Evolutionary conservation across 2,797 vertebrate genomes (phyloP), one percentile per base, ranked within the genome.

Genomic region (Gorsachius magnificus): DNA sequence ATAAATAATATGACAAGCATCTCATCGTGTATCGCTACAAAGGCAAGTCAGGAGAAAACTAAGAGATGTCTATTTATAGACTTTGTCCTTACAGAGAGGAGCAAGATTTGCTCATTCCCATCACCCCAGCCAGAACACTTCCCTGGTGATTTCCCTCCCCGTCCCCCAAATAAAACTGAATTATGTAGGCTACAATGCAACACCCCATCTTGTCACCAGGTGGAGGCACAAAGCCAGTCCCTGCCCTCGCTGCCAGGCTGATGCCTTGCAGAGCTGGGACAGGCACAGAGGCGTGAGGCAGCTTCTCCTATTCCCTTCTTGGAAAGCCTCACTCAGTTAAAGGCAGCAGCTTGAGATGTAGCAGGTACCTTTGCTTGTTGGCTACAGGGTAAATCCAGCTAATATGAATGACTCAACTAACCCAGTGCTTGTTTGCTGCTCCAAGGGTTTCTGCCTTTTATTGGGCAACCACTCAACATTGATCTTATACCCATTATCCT

Each of bases 211-310:
- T 46, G 91, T 83, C 97, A 93, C 20, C 80, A 97, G 97, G 82
- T 95, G 97, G 97, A 85, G 78, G 91, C 88, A 91, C 50, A 54
- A 56, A 83, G 91, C 86, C 81, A 41, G 60, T 31, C 64, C 20
- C 33, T 18, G 79, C 50, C n/a, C 6, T 12, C 0, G 1, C 83
- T 63, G 87, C 70, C 83, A 57, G 69, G 22, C 26, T 5, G 54
- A 2, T 5, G 48, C 71, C 64, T 43, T 2, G 20, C 57, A 5
- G 61, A 17, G 80, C 71, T 5, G 61, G 29, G 35, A 48, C 74
- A 19, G 69, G 68, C 54, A 38, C 18, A 0, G 35, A 5, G 33
- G 16, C 1, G 19, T 6, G 36, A 57, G 29, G 63, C 58, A 41
- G 51, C 50, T 48, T 9, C 60, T 74, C 35, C 61, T 10, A 1